Conservation (phyloP, 2,797 vertebrate species). For the Eleutherodactylus coqui region DNA sequence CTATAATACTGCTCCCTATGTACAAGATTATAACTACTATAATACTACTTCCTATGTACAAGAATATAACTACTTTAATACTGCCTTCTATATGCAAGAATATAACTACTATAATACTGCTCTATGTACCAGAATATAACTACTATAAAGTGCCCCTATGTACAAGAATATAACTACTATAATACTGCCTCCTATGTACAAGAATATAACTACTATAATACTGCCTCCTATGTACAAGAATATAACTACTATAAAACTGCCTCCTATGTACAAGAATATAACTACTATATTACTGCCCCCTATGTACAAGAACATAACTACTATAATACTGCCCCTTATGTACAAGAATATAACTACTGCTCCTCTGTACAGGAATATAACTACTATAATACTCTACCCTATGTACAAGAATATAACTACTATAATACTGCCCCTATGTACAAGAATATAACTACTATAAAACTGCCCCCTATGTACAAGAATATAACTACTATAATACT, state of each 20-base stretch:
- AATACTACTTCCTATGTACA: background rate
- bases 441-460: too few species aligned
- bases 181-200: constrained; percentile 1
- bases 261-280: background rate
- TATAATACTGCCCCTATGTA: too few species aligned
- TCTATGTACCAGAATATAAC: too few species aligned
- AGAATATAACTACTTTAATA: too few species aligned
- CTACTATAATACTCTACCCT: too few species aligned
- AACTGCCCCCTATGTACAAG: too few species aligned
- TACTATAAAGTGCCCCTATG: background rate
- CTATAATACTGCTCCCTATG: background rate
- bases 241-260: constrained; percentile 1
- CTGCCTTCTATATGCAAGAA: too few species aligned
- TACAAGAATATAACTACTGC: background rate
- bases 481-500: too few species aligned
- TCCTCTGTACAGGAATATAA: too few species aligned
- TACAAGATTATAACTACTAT: background rate
- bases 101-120: too few species aligned
- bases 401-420: too few species aligned
- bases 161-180: constrained; percentile 6
- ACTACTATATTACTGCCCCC: background rate
- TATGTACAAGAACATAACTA: background rate
- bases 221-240: background rate
- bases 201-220: constrained; percentile 6
- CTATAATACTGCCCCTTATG: background rate